Evolutionary conservation across 2,797 vertebrate species (phyloP).

Genomic region (Lycodopsis pacificus): DNA sequence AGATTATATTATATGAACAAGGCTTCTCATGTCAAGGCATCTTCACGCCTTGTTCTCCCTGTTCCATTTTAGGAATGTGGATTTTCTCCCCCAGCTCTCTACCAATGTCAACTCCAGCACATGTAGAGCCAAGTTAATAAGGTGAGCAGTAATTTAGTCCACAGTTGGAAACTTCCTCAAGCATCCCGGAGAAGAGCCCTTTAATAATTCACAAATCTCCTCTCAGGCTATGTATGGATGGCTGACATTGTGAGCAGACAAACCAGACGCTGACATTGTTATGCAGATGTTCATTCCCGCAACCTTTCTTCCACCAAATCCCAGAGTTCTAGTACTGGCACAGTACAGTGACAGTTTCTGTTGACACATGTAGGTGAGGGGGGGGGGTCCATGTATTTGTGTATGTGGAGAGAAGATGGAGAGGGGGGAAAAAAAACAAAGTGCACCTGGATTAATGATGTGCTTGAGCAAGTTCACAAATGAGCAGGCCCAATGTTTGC

Average conservation of each 20-base stretch:
- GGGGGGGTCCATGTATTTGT: conserved; percentile 46
- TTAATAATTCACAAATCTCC: conserved; percentile 82
- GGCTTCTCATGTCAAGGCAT: conserved; percentile 10
- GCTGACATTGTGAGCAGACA: conserved; percentile 76
- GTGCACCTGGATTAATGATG: conserved; percentile 84
- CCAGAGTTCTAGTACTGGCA: conserved; percentile 66
- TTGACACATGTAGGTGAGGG: conserved; percentile 76
- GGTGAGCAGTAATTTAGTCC: conserved; percentile 68
- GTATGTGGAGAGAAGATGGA: conserved; percentile 25
- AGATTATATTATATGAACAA: conserved; percentile 7
- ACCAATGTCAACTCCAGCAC: conserved; percentile 46
- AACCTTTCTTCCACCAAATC: conserved; percentile 72
- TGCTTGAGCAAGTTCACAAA: conserved; percentile 85
- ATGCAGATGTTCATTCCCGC: conserved; percentile 80
- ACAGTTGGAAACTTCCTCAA: conserved; percentile 66
- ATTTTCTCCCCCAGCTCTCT: conserved; percentile 38
- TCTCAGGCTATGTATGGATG: conserved; percentile 71
- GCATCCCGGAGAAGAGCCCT: conserved; percentile 49
- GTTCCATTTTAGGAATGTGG: conserved; percentile 30
- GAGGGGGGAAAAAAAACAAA: conserved; percentile 22
- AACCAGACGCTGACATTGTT: conserved; percentile 78
- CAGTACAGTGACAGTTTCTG: conserved; percentile 80
- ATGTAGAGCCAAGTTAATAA: conserved; percentile 61
- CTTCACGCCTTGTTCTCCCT: conserved; percentile 30
- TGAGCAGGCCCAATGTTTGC: conserved; percentile 82